A percentile compares a stretch with the other conserved stretches of the same genome.
These are phyloP conservation scores for Pomacea canaliculata DNA, from an alignment of 2,888 invertebrate genomes.

Conservation along the genomic window DNA sequence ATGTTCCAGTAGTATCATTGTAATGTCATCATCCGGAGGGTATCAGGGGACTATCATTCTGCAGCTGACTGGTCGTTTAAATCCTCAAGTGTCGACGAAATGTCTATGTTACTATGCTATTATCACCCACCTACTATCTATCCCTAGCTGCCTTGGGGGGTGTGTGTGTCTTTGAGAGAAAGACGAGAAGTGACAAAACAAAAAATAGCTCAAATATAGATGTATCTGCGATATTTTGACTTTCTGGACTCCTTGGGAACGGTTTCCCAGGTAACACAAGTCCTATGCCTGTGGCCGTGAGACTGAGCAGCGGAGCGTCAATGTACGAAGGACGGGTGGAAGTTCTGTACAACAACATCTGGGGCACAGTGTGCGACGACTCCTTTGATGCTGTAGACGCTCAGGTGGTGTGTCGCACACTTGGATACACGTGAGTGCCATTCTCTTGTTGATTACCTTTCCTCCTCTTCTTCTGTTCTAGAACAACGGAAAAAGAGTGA, in stretches of 20 bases:
- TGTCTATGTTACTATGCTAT: too few species aligned
- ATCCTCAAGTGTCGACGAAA: too few species aligned
- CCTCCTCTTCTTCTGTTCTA: too few species aligned
- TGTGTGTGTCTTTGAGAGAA: not conserved
- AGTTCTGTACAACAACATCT: constrained; percentile 42
- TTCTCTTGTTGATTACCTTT: not conserved
- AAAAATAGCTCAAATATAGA: too few species aligned
- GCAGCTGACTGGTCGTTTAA: too few species aligned
- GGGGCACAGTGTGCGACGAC: constrained; percentile 55
- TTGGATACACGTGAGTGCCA: constrained; percentile 19
- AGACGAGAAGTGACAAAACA: not conserved
- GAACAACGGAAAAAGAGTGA: too few species aligned
- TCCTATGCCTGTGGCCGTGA: not conserved
- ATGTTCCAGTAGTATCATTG: too few species aligned
- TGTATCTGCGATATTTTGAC: too few species aligned
- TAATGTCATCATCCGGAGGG: too few species aligned
- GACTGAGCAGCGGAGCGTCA: constrained; percentile 3
- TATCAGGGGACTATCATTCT: too few species aligned
- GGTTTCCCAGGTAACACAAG: not conserved
- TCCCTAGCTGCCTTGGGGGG: not conserved
- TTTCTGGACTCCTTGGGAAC: too few species aligned
- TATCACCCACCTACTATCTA: not conserved
- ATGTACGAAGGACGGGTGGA: constrained; percentile 34
- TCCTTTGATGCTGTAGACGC: constrained; percentile 30
- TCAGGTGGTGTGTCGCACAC: constrained; percentile 32